phyloP scores from a whole-genome alignment of 2,113 vertebrate genomes.

The Varanus komodoensis region DNA sequence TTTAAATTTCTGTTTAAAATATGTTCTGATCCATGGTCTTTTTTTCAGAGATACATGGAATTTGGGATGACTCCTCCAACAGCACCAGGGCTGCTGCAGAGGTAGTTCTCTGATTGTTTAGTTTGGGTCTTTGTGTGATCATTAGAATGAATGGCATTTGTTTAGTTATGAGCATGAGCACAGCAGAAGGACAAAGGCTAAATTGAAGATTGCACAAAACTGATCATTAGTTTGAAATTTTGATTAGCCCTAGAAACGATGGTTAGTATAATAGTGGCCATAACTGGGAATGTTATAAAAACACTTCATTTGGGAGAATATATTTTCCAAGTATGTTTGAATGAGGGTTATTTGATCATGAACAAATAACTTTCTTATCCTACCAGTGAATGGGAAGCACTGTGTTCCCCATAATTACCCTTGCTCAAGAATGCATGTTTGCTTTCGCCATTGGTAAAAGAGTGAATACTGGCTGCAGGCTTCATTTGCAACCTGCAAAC shows the following conservation, averaged over 20 bases:
- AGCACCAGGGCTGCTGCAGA: constrained; percentile 83
- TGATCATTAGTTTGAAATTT: neutral
- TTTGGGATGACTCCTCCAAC: constrained; percentile 85
- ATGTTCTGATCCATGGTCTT: constrained; percentile 47
- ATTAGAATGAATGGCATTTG: neutral
- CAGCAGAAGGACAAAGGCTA: neutral
- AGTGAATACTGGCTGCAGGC: neutral
- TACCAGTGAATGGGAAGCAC: neutral
- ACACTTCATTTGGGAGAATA: neutral
- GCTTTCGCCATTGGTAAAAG: neutral
- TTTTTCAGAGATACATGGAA: constrained; percentile 87
- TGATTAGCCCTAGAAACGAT: neutral
- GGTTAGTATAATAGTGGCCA: neutral
- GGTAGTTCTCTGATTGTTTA: constrained; percentile 76
- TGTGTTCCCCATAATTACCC: neutral
- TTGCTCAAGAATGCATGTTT: neutral
- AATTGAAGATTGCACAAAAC: too few species aligned
- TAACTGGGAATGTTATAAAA: neutral
- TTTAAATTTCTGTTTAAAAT: neutral
- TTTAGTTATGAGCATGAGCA: neutral
- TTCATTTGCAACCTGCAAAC: neutral
- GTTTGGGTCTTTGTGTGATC: constrained; percentile 14
- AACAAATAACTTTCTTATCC: neutral
- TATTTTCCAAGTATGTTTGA: neutral
- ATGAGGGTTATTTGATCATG: neutral